A percentile compares a stretch with the other conserved stretches of the same genome.
phyloP scores from a whole-genome alignment of 2,113 vertebrate species.

The Naja naja region DNA sequence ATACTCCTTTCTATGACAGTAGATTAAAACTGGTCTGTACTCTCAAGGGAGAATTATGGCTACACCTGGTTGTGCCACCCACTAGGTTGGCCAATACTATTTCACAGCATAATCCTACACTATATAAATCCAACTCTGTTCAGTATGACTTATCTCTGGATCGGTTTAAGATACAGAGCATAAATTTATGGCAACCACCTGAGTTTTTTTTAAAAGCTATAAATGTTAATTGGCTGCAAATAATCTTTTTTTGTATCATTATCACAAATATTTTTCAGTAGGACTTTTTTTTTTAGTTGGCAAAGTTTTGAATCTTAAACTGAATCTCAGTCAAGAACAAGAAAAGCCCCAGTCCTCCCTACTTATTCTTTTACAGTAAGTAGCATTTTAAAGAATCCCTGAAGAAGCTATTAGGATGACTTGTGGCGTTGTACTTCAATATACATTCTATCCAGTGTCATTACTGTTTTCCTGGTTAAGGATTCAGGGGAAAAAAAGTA shows the following conservation, averaged over 20 bases:
- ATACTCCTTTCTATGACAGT: background rate
- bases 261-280: slow-evolving; percentile 60
- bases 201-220: slow-evolving; percentile 66
- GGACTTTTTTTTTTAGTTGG: slow-evolving; percentile 69
- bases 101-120: background rate
- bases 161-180: background rate
- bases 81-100: slow-evolving; percentile 62
- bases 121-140: background rate
- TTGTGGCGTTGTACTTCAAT: slow-evolving; percentile 71
- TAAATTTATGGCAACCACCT: background rate
- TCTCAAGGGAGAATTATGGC: slow-evolving; percentile 23
- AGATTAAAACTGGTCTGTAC: slow-evolving; percentile 20
- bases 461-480: slow-evolving; percentile 88
- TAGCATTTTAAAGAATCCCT: slow-evolving; percentile 68
- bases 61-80: background rate
- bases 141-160: background rate
- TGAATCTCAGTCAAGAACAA: slow-evolving; percentile 60
- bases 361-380: slow-evolving; percentile 49
- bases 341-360: slow-evolving; percentile 10
- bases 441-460: slow-evolving; percentile 76
- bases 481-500: slow-evolving; percentile 43
- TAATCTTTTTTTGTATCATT: slow-evolving; percentile 63
- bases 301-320: slow-evolving; percentile 60
- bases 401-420: slow-evolving; percentile 75
- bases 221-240: slow-evolving; percentile 70